Evolutionary conservation across 1,140 invertebrate species (phyloP), one percentile per base, ranked within the genome.

Genomic region (Aphaenogaster ashmeadi): DNA sequence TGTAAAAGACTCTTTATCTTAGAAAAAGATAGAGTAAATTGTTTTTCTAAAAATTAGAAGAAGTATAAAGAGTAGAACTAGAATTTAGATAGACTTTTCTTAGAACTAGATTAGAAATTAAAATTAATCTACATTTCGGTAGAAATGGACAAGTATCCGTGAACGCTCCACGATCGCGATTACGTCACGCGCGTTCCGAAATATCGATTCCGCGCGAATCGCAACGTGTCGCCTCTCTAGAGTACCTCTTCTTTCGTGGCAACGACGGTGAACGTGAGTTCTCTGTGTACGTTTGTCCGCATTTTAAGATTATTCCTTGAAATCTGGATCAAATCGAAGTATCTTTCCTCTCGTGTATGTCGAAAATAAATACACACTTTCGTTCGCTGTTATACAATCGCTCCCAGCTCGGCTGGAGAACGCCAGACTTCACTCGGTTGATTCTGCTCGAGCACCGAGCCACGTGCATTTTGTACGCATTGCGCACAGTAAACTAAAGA

Each of bases 281-380:
- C 2, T 58, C 9, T 5, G 13, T 54, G 62, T 86, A 81, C 15
- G 62, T 78, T 54, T 75, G 0, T 72, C 13, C 56, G 27, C 69
- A 87, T 78, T 87, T 89, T 9, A 27, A 50, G 21, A 64, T n/a
- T 72, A 86, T 58, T 87, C 27, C 52, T 36, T 50, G 56, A 4
- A 9, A 58, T 72, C n/a, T 13, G 4, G 21, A 4, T 2, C 4
- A 5, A 75, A 74, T 78, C 13, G 27, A 7, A 6, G 6, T 56
- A 18, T 38, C n/a, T 0, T 50, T 52, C 38, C 9, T 18, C 0
- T 27, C 33, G 27, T 56, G 52, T 36, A 50, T 1, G 3, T 60
- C 27, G 0, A 18, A 5, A 75, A n/a, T 33, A 52, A 8, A 13
- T 67, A 80, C 18, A n/a, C 2, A 21, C 11, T 58, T 11, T 44